These are phyloP conservation scores for Pedetes capensis DNA, from an alignment of 2,113 vertebrate species.

Conservation along the genomic window DNA sequence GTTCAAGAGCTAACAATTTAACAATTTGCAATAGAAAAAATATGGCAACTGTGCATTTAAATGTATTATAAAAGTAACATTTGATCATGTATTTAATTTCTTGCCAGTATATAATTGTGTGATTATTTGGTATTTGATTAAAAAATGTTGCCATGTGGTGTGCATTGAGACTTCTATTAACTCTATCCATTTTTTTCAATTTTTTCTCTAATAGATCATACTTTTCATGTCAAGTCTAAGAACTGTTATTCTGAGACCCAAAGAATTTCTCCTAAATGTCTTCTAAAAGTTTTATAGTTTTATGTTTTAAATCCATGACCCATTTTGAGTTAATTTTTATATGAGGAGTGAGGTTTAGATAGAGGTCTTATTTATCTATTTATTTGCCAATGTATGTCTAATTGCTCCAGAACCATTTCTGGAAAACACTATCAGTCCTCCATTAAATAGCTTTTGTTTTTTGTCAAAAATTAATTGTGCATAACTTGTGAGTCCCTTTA, in stretches of 20 bases:
- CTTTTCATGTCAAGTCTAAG: neutral
- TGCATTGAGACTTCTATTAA: neutral
- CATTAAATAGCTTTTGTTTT: neutral
- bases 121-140: slow-evolving; percentile 8
- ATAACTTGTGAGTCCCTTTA: neutral
- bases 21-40: slow-evolving; percentile 26
- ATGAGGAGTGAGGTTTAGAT: neutral
- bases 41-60: neutral
- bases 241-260: neutral
- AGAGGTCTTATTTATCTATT: neutral
- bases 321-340: neutral
- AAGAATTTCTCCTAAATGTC: neutral
- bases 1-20: neutral
- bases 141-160: neutral
- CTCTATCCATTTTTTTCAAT: no score
- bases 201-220: neutral
- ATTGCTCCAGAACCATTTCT: neutral
- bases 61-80: slow-evolving; percentile 25
- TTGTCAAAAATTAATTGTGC: neutral
- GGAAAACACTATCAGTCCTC: neutral
- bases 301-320: neutral
- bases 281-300: neutral
- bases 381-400: neutral
- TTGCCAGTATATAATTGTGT: neutral
- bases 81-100: neutral